phyloP scores from a whole-genome alignment of 2,113 vertebrate species.

The Rhea americana region DNA sequence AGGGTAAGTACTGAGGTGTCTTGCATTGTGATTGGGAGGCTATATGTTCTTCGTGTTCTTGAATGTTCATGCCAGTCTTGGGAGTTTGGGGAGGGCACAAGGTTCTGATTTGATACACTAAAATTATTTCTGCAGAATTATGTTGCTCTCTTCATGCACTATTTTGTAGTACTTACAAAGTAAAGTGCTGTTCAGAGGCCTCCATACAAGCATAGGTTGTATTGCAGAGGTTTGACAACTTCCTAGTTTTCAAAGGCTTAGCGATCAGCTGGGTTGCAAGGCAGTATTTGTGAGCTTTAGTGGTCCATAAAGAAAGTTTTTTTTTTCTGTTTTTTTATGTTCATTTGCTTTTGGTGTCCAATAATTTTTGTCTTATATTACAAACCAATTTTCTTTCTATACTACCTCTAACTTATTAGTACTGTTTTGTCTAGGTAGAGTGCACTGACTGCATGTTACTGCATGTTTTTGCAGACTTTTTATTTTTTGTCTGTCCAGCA shows the following conservation, averaged over 20 bases:
- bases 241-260: not conserved
- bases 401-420: not conserved
- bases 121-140: not conserved
- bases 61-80: not conserved
- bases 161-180: not conserved
- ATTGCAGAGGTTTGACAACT: not conserved
- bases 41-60: not conserved
- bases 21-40: not conserved
- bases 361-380: not conserved
- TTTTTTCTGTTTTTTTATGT: not conserved
- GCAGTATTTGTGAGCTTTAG: not conserved
- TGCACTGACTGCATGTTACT: not conserved
- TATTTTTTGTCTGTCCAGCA: not conserved
- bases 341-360: not conserved
- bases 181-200: not conserved
- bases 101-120: not conserved
- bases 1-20: not conserved
- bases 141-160: not conserved
- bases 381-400: fast-evolving
- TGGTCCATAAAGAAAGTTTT: not conserved
- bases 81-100: not conserved
- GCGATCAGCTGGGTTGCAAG: not conserved
- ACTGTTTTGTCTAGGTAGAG: not conserved
- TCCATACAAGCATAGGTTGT: not conserved
- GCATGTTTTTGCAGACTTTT: not conserved